Conservation (phyloP, 2,888 invertebrate species). For the Strigamia crassipes region DNA sequence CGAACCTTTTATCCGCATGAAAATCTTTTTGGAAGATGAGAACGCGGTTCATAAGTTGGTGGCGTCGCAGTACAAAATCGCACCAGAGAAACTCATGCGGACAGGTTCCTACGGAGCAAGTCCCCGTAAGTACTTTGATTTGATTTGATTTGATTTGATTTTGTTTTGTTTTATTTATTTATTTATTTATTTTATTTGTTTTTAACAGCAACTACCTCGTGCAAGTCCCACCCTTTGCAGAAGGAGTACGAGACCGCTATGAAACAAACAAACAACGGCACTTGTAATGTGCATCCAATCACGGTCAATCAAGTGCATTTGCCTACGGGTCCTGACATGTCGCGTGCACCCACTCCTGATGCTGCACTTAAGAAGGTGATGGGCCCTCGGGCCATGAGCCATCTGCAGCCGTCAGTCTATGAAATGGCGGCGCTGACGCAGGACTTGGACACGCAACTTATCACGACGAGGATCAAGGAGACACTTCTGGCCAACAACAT, state of each 20-base stretch:
- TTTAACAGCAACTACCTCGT: constrained; percentile 33
- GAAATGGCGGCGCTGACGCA: constrained; percentile 97
- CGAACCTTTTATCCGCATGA: constrained; percentile 97
- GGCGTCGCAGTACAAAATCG: constrained; percentile 96
- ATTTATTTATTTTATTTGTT: not conserved
- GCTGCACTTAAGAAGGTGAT: constrained; percentile 50
- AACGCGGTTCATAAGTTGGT: constrained; percentile 93
- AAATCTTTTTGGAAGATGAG: constrained; percentile 95
- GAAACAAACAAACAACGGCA: constrained; percentile 43
- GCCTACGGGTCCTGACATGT: constrained; percentile 54
- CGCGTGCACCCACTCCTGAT: constrained; percentile 53
- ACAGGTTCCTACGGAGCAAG: constrained; percentile 61
- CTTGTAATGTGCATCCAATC: constrained; percentile 41
- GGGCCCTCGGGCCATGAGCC: constrained; percentile 69
- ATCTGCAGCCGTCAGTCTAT: constrained; percentile 86
- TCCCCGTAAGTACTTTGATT: constrained; percentile 49
- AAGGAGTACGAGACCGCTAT: constrained; percentile 46
- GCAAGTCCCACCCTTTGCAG: constrained; percentile 44
- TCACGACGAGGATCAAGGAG: constrained; percentile 96
- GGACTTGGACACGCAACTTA: constrained; percentile 93
- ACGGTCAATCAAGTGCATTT: constrained; percentile 51
- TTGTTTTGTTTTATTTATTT: not conserved
- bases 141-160: no score
- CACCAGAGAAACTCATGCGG: constrained; percentile 95
- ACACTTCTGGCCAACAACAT: constrained; percentile 95